Evolutionary conservation across 2,888 invertebrate genomes (phyloP).

Genomic region (Idaea dimidiata): DNA sequence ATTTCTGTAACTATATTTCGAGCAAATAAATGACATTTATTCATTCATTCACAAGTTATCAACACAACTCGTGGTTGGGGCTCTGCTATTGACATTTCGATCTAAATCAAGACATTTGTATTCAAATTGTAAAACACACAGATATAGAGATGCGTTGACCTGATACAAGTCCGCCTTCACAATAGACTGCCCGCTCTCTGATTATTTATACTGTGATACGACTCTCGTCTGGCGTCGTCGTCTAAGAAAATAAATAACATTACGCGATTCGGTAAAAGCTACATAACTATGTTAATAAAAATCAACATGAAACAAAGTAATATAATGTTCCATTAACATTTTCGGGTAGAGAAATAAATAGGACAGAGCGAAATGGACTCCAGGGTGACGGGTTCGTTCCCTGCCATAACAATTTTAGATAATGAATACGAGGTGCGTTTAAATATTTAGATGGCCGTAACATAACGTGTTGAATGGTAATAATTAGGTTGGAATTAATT

Average conservation of each 20-base stretch:
- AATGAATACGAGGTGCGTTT: constrained; percentile 1
- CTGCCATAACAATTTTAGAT: neutral
- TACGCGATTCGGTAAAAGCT: no score
- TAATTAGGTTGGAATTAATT: neutral
- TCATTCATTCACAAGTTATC: no score
- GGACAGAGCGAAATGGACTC: neutral
- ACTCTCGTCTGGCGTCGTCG: no score
- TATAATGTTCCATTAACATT: neutral
- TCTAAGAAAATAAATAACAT: no score
- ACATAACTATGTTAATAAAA: no score
- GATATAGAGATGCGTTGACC: neutral
- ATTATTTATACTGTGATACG: no score
- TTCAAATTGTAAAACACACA: neutral
- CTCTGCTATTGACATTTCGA: neutral
- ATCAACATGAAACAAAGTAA: no score
- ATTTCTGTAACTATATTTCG: no score
- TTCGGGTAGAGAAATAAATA: neutral
- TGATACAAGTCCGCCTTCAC: neutral
- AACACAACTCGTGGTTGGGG: no score
- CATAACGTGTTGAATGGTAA: neutral
- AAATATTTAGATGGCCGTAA: neutral
- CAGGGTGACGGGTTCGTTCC: neutral
- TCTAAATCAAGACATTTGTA: constrained; percentile 1
- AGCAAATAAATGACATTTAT: no score
- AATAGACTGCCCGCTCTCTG: neutral